phyloP scores from a whole-genome alignment of 2,888 invertebrate genomes.

The Drosophila histrio region DNA sequence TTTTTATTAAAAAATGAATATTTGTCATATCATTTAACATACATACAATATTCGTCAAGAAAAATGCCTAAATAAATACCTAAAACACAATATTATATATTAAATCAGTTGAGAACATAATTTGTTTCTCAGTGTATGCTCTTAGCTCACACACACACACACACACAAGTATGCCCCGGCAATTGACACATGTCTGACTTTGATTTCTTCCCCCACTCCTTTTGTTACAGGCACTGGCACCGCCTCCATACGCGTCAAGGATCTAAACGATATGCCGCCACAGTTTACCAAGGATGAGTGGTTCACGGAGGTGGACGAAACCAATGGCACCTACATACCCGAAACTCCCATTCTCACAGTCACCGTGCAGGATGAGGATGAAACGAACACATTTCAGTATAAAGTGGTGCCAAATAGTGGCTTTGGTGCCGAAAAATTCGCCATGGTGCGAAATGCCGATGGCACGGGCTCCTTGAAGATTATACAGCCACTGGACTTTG shows the following conservation, averaged over 20 bases:
- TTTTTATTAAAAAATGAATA: too few relatives aligned
- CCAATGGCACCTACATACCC: constrained; percentile 94
- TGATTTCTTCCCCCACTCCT: not conserved
- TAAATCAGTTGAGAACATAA: not conserved
- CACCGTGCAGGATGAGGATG: constrained; percentile 97
- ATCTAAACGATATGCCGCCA: constrained; percentile 99
- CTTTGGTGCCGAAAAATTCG: constrained; percentile 97
- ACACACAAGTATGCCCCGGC: not conserved
- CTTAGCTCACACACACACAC: too few relatives aligned
- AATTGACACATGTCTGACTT: not conserved
- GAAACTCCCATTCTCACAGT: constrained; percentile 97
- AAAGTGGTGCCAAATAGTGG: constrained; percentile 96
- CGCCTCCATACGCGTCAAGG: constrained; percentile 96
- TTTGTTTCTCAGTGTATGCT: not conserved
- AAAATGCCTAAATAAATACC: too few relatives aligned
- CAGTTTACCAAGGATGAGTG: constrained; percentile 97
- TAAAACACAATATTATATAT: too few relatives aligned
- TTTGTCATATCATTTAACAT: too few relatives aligned
- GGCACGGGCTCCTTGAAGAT: constrained; percentile 97
- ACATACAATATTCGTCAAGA: too few relatives aligned
- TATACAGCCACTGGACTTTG: constrained; percentile 96
- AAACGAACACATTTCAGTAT: constrained; percentile 97
- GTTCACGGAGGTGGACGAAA: constrained; percentile 97
- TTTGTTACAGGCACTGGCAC: constrained; percentile 88
- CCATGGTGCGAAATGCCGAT: constrained; percentile 97